A percentile compares a stretch with the other conserved stretches of the same genome.
Conservation (phyloP, 2,888 invertebrate genomes). For the Xestobium rufovillosum region DNA sequence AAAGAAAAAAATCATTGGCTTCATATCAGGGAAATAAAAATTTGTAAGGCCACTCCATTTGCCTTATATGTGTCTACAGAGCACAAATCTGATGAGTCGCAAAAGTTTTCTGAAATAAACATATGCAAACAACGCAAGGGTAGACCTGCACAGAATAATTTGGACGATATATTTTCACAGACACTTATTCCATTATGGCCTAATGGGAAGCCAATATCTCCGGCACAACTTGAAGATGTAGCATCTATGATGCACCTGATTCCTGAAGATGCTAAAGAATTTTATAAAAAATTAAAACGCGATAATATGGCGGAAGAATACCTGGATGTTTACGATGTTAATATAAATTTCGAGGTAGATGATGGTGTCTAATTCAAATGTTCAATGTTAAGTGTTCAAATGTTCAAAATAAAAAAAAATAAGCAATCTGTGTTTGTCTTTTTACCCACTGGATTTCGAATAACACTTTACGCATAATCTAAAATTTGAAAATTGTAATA, state of each 20-base stretch:
- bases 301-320: background rate
- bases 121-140: too few species aligned
- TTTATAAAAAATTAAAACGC: background rate
- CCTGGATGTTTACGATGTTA: background rate
- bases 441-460: too few species aligned
- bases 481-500: too few species aligned
- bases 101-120: too few species aligned
- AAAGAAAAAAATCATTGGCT: background rate
- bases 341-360: background rate
- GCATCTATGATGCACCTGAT: background rate
- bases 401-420: too few species aligned
- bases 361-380: background rate
- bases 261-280: background rate
- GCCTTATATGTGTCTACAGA: too few species aligned
- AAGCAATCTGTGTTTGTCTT: too few species aligned
- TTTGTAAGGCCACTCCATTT: background rate
- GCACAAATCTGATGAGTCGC: too few species aligned
- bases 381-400: too few species aligned
- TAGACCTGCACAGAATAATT: background rate
- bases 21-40: background rate
- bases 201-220: background rate
- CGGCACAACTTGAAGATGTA: background rate
- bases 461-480: too few species aligned
- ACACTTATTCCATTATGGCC: conserved; percentile 3
- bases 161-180: background rate